A percentile compares a stretch with the other conserved stretches of the same genome.
phyloP scores from a whole-genome alignment of 1,140 invertebrate species.

The Drosophila funebris region DNA sequence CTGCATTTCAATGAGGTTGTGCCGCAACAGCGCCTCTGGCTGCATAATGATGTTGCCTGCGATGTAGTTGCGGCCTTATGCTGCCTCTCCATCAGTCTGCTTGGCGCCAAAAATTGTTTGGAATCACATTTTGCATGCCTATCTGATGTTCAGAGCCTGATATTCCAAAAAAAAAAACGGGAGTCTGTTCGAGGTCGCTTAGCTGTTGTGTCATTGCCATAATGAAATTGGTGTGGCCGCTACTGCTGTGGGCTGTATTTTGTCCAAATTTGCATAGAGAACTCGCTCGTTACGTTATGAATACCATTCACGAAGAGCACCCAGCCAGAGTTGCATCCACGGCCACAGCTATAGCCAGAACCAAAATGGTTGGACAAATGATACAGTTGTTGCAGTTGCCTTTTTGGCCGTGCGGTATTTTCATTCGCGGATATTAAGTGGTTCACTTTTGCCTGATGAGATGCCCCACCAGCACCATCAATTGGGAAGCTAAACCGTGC shows the following conservation, averaged over 20 bases:
- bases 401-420: constrained; percentile 22
- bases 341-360: constrained; percentile 1
- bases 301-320: constrained; percentile 27
- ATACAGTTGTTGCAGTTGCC: constrained; percentile 36
- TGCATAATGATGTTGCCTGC: constrained; percentile 48
- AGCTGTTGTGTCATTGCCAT: constrained; percentile 43
- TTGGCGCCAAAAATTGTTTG: not conserved
- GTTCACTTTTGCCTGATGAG: constrained; percentile 33
- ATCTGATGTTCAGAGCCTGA: constrained; percentile 10
- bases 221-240: constrained; percentile 36
- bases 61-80: not conserved
- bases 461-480: constrained; percentile 3
- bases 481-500: constrained; percentile 33
- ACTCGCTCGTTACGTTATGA: constrained; percentile 56
- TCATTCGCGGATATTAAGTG: constrained; percentile 67
- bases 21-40: constrained; percentile 1
- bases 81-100: not conserved
- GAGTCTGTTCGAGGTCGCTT: constrained; percentile 3
- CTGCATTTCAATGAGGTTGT: constrained; percentile 32
- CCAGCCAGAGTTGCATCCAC: not conserved
- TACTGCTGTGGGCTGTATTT: constrained; percentile 41
- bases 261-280: constrained; percentile 56
- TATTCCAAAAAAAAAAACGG: not conserved
- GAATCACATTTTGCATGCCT: constrained; percentile 23
- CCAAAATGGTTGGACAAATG: constrained; percentile 62